These are phyloP conservation scores for Microtus richardsoni DNA, from an alignment of 2,113 vertebrate genomes.

Conservation along the genomic window DNA sequence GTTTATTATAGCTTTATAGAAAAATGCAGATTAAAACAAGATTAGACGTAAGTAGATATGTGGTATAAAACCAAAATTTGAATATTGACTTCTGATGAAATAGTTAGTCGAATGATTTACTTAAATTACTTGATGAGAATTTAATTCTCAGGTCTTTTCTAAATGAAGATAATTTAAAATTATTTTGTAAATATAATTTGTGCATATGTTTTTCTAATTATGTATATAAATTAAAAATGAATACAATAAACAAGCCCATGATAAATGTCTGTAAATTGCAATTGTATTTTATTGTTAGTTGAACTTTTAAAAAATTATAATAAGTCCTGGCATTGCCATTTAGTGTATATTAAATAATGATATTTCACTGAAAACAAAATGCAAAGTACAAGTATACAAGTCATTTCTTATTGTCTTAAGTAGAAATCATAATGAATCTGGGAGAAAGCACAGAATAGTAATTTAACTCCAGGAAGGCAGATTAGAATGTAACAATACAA, in stretches of 20 bases:
- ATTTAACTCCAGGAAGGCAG: slow-evolving; percentile 48
- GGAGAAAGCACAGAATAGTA: not conserved
- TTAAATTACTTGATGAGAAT: slow-evolving; percentile 33
- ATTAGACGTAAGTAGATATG: slow-evolving; percentile 9
- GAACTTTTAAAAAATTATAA: not conserved
- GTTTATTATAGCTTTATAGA: slow-evolving; percentile 26
- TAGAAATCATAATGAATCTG: slow-evolving; percentile 36
- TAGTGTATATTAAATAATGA: slow-evolving; percentile 48
- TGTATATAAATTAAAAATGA: slow-evolving; percentile 39
- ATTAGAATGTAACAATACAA: slow-evolving; percentile 6
- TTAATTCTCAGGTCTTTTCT: slow-evolving; percentile 49
- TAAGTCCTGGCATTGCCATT: slow-evolving; percentile 14
- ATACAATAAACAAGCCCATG: not conserved
- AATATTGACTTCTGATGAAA: slow-evolving; percentile 36
- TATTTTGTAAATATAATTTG: slow-evolving; percentile 51
- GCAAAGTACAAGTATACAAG: not conserved
- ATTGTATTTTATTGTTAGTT: slow-evolving; percentile 52
- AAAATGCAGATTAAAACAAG: slow-evolving; percentile 40
- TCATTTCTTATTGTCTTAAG: slow-evolving; percentile 45
- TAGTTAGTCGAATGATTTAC: slow-evolving; percentile 51
- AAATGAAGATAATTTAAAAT: slow-evolving; percentile 49
- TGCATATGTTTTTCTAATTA: not conserved
- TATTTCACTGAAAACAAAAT: slow-evolving; percentile 54
- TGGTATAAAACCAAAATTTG: slow-evolving; percentile 47
- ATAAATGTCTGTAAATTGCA: slow-evolving; percentile 20